Base-by-base conservation (phyloP, 92 coral and sea anemone species). In the Meandrina meandrites region DNA sequence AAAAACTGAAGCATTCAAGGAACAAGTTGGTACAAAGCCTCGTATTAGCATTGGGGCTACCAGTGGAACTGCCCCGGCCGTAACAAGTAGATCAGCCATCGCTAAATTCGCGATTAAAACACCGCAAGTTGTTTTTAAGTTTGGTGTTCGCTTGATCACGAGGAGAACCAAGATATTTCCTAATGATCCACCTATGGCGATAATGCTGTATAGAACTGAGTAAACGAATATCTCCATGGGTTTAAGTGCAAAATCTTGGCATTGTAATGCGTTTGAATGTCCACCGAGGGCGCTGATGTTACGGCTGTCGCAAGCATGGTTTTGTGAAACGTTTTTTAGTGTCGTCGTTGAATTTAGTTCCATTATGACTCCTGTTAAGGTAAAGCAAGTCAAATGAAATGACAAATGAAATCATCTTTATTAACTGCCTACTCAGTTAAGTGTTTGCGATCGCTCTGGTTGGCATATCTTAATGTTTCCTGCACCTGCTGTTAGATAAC, bases 91-190 rank as follows among this genome's bases (percentile, higher is more conserved):
- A 30, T 81, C 84, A 28, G 84, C 84, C 12, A 81, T 30, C 6
- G 86, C 86, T 14, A 82, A 47, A 32, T 69, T 69, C 42, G 58
- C 36, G 78, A 82, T 82, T 8, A 82, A 70, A 30, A 64, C 84
- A 2, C 84, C 75, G 15, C 76, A 81, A 68, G 37, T 14, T 8
- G 75, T 81, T n/a, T 45, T 40, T 42, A 81, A 19, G 42, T 64
- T 81, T 34, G 30, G 16, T 16, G 76, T 67, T 40, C 76, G 32
- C 7, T 56, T 62, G 35, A 81, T 81, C 7, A 81, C 76, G 40
- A 81, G 57, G 40, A 81, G 51, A 17, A 67, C 72, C 8, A 81
- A 18, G 6, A 17, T 18, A 18, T 81, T 81, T 21, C 84, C 84
- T n/a, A 81, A 42, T 5, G 84, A 81, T 0, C 84, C 84, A n/a